Percentiles rank a stretch among this genome's conserved stretches.
Evolutionary conservation across 2,888 invertebrate species (phyloP).

Genomic region (Busseola fusca): DNA sequence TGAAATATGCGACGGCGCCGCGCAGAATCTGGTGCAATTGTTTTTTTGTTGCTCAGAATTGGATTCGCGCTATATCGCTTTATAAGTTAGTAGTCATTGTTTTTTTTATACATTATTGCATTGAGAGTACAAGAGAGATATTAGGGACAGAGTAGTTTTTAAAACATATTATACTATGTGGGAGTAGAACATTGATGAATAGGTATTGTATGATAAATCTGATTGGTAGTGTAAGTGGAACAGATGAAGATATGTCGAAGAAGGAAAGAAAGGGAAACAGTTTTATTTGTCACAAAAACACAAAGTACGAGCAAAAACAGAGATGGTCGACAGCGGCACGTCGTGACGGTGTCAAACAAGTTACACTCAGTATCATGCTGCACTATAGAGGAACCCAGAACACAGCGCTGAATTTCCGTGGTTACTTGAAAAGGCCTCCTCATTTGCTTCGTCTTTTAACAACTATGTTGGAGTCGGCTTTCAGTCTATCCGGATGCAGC

Average conservation of each 20-base stretch:
- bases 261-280: not conserved
- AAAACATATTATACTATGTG: not conserved
- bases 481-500: too few relatives aligned
- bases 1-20: slow-evolving; percentile 51
- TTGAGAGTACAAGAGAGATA: not conserved
- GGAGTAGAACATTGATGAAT: not conserved
- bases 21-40: slow-evolving; percentile 1
- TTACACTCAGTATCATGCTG: not conserved
- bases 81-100: not conserved
- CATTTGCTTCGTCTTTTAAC: too few relatives aligned
- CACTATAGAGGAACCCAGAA: not conserved
- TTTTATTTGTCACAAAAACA: not conserved
- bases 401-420: not conserved
- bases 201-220: not conserved
- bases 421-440: too few relatives aligned
- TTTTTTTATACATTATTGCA: not conserved
- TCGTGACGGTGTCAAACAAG: not conserved
- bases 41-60: slow-evolving; percentile 18
- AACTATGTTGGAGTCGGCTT: too few relatives aligned
- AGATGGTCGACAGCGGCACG: not conserved
- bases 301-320: not conserved
- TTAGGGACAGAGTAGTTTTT: not conserved
- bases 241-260: not conserved
- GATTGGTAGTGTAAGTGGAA: not conserved
- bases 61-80: slow-evolving; percentile 26